Base-by-base conservation (phyloP, 2,113 vertebrate species). In the Vulpes lagopus region DNA sequence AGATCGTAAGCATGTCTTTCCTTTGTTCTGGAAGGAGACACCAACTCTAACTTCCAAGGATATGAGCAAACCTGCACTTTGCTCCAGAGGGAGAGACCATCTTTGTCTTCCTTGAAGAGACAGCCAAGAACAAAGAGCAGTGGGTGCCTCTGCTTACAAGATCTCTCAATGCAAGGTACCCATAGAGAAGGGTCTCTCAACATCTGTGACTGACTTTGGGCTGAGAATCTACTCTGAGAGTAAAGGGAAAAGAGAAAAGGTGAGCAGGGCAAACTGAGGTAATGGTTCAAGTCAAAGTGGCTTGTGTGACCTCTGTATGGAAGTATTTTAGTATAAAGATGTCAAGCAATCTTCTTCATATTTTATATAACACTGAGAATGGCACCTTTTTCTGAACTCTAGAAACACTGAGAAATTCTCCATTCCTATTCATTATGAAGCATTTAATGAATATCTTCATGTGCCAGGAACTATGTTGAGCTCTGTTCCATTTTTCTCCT, bases 391-490 rank as follows among this genome's bases (percentile, higher is more conserved):
- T 35, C 59, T 79, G 27, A 94, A 95, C 25, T 87, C 79, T 89
- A 97, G 35, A 97, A 92, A 95, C 76, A 92, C 89, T 97, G 86
- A 38, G 79, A 93, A 96, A 90, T 81, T 91, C 92, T 60, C 86
- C 64, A 95, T 92, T 96, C 64, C 15, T 96, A 82, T 95, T 98
- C 65, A 97, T 96, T 93, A 89, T 53, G 20, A 92, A 97, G 76
- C 30, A 94, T 73, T 92, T 96, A 93, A 96, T 96, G 95, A 97
- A 43, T 95, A 97, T 96, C 91, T 97, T 94, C 96, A 96, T 78
- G 95, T 97, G 83, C 95, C 96, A 96, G 92, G 51, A 95, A 98
- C 57, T 88, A 92, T 97, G 95, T 38, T 97, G 87, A 95, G 69
- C 92, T 96, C 86, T 94, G 51, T 96, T 94, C 95, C 79, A 96